Base-by-base conservation (phyloP, 1,140 invertebrate species). In the Tetraneura akinire region DNA sequence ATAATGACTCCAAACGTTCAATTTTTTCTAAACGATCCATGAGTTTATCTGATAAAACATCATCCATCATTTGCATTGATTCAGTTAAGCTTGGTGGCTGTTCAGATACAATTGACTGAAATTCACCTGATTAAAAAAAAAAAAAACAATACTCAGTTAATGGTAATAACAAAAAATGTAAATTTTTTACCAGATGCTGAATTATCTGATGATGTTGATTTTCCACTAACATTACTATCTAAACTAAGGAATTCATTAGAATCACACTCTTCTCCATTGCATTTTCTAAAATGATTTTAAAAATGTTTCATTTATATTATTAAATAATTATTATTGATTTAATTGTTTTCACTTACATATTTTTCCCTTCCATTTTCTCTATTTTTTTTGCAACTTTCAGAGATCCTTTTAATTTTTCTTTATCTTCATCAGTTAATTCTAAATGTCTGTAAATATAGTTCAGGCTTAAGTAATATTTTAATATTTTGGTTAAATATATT, bases 341-440 rank as follows among this genome's bases (percentile, higher is more conserved):
- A 68, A 32, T 26, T 57, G 14, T 18, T 21, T 53, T 21, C 4
- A 13, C 18, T 64, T 85, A 88, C 85, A 85, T 90, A 82, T 91
- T 92, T 83, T 92, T 91, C 32, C 88, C 92, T 86, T 95, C 93
- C 74, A 97, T 86, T 86, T 96, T 95, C 84, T 97, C 95, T 62
- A 97, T 86, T 85, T 97, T 97, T 83, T 93, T 93, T 0, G 95
- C 95, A 66, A 97, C 95, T 87, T 97, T 97, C 81, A 95, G 91
- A 81, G 93, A 96, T 14, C 93, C 93, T 86, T 95, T 95, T 1
- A 97, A 86, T 85, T 95, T 96, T 84, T 96, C 94, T 83, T 96
- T 94, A 83, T 96, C 94, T 82, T 96, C 94, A 82, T 96, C 94
- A n/a, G 94, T 96, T 23, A 97, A 88, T 84, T 96, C 94, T 82